Base-by-base conservation (phyloP, 2,113 vertebrate genomes). In the Prionailurus bengalensis region DNA sequence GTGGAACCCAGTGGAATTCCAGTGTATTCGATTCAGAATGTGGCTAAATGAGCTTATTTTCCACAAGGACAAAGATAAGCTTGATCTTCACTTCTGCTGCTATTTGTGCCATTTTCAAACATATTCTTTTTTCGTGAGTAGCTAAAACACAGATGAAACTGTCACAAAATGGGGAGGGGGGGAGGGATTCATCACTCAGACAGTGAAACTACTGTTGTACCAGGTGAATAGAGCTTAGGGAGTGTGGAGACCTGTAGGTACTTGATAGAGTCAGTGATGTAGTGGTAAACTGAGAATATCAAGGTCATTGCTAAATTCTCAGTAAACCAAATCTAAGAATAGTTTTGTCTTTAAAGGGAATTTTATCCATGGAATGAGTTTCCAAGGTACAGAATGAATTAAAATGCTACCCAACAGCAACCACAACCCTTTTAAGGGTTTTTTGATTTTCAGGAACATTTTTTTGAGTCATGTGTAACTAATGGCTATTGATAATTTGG, bases 51-150 rank as follows among this genome's bases (percentile, higher is more conserved):
- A 17, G 25, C 12, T 96, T 71, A 45, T 94, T 86, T 91, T 36
- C n/a, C 63, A 65, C 9, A 92, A 94, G 58, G 79, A 79, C 42
- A 95, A 84, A 86, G 45, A 73, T 36, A 85, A 91, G 63, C 36
- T 88, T 63, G 36, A 27, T 55, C 14, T 71, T 81, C 51, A 61
- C 55, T 71, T 51, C 6, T 71, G 14, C 19, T 96, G 33, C n/a
- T 83, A 19, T 82, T 86, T 82, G 39, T 91, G 53, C 68, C 21
- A 86, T 92, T 96, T 95, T 82, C 51, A 73, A 83, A 78, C n/a
- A 45, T 23, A 58, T 29, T 85, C 29, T 85, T 12, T 78, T 63
- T 23, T 89, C 29, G n/a, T n/a, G 25, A 73, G 17, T 70, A 71
- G 29, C 92, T 91, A 7, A 85, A 87, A 86, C 39, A 65, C 17